Evolutionary conservation across 1,140 invertebrate species (phyloP), one percentile per base, ranked within the genome.

Genomic region (Pteromalus puparum): DNA sequence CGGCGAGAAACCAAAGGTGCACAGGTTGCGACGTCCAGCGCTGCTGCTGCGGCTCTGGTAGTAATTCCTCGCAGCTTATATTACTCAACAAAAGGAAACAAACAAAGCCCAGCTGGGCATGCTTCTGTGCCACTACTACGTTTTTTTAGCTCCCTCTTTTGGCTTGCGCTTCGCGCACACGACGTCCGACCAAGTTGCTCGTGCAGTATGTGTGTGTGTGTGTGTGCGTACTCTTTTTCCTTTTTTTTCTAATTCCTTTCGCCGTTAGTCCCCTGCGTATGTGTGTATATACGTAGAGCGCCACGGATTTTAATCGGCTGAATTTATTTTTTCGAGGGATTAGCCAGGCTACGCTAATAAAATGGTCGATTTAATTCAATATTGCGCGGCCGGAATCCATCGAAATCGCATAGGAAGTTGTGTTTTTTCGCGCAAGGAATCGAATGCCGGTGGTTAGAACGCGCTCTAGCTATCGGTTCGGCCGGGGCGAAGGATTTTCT

Each of bases 61-160:
- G 38, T 42, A 88, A 89, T 88, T 85, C 83, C 65, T 74, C 34
- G 28, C 68, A 83, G 87, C 87, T 88, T 88, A 89, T 82, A 81
- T 88, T 88, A 87, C 88, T 87, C 87, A 87, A 87, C 86, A 87
- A 88, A 87, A 83, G 85, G 77, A 85, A 79, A 68, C 83, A 87
- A 89, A 83, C 81, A 83, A 83, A 83, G 74, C 38, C 28, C 65
- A 61, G 18, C 21, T 61, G 53, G 0, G 53, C 21, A 61, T 61
- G 53, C 21, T 61, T 61, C 53, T 53, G 30, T 7, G 21, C 65
- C 12, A 70, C 48, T 1, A 18, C 15, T 15, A 5, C 53, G 53
- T 61, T 61, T 80, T 26, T 38, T 42, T 77, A n/a, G 10, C 48
- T 82, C 26, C 46, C 26, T 68, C 79, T 76, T 18, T 34, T 74